Evolutionary conservation across 2,113 vertebrate species (phyloP).

Genomic region (Dunckerocampus dactyliophorus): DNA sequence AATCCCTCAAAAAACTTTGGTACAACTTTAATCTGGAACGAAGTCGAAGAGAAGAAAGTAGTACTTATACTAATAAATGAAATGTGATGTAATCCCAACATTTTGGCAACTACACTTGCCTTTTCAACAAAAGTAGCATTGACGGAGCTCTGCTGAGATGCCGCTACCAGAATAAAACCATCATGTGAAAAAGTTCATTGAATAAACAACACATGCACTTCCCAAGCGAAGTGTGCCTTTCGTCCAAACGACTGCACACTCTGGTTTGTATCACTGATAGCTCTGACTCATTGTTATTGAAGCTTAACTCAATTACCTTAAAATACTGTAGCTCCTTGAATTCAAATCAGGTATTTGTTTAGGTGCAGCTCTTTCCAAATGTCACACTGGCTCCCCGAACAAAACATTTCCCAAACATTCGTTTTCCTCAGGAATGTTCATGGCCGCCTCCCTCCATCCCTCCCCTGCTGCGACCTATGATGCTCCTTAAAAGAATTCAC

Average conservation of each 20-base stretch:
- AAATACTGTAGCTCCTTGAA: conserved; percentile 13
- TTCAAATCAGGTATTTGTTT: conserved; percentile 14
- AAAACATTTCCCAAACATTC: neutral
- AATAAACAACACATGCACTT: neutral
- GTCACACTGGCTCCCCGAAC: conserved; percentile 8
- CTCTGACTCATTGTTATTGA: neutral
- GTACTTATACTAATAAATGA: neutral
- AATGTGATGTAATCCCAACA: neutral
- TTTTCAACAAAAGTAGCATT: conserved; percentile 47
- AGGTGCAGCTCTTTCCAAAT: conserved; percentile 29
- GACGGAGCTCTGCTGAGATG: conserved; percentile 23
- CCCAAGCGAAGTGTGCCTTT: neutral
- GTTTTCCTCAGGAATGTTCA: conserved; percentile 9
- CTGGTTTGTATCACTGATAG: neutral
- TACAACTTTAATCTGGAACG: neutral
- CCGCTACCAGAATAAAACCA: no score
- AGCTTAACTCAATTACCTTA: conserved; percentile 3
- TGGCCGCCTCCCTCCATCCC: conserved; percentile 4
- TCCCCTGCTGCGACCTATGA: conserved; percentile 23
- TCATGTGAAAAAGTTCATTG: no score
- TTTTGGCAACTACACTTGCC: conserved; percentile 29
- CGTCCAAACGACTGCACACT: no score
- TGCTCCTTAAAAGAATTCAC: conserved; percentile 25
- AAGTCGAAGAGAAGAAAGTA: neutral
- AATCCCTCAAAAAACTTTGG: neutral